phyloP scores from a whole-genome alignment of 2,888 invertebrate genomes.

The Labia minor region DNA sequence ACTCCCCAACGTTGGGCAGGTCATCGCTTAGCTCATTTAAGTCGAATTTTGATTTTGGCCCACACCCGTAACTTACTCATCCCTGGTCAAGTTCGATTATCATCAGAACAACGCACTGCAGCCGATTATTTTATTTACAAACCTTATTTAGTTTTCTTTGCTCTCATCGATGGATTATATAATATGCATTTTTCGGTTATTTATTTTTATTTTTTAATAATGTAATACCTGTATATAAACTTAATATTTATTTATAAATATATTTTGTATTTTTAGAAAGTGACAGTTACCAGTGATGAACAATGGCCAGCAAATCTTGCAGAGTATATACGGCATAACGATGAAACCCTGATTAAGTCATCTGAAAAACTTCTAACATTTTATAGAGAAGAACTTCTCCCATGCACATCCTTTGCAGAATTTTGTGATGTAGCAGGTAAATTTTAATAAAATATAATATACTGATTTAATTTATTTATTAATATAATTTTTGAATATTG shows the following conservation, averaged over 20 bases:
- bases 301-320: constrained; percentile 85
- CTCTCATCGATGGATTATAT: constrained; percentile 75
- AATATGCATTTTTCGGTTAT: constrained; percentile 72
- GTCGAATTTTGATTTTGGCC: constrained; percentile 62
- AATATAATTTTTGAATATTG: constrained; percentile 16
- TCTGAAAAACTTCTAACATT: constrained; percentile 70
- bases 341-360: constrained; percentile 77
- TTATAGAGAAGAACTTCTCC: constrained; percentile 80
- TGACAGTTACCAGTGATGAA: constrained; percentile 50
- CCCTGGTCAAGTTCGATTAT: constrained; percentile 47
- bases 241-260: too few species aligned
- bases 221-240: background rate
- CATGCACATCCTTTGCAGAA: constrained; percentile 81
- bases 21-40: constrained; percentile 57
- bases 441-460: constrained; percentile 26
- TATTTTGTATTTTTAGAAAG: constrained; percentile 44
- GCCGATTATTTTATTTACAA: constrained; percentile 70
- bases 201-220: constrained; percentile 14
- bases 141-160: constrained; percentile 73
- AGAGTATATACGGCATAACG: constrained; percentile 88
- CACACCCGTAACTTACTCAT: constrained; percentile 62
- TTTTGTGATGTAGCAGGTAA: constrained; percentile 85
- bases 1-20: constrained; percentile 67
- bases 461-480: constrained; percentile 16
- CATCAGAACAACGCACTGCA: constrained; percentile 34